Evolutionary conservation across 2,888 invertebrate species (phyloP).

Genomic region (Lochmaea capreae): DNA sequence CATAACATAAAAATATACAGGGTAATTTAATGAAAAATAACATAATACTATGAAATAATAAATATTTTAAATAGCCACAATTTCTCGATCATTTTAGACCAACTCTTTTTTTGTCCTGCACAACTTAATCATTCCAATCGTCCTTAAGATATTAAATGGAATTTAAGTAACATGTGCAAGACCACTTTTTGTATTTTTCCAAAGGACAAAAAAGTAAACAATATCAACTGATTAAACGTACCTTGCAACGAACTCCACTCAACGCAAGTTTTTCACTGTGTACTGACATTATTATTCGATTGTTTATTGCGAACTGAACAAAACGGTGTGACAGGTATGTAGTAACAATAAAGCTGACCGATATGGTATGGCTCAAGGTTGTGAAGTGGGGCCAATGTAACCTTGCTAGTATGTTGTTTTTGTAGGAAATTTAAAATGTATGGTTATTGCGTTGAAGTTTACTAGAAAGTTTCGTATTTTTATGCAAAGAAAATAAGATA

Average conservation of each 20-base stretch:
- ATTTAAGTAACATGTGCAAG: no score
- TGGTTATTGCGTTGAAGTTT: slow-evolving; percentile 8
- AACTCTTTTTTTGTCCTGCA: no score
- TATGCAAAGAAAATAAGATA: neutral
- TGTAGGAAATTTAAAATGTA: slow-evolving; percentile 22
- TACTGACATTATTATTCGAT: slow-evolving; percentile 35
- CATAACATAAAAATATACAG: no score
- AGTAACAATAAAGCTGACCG: slow-evolving; percentile 40
- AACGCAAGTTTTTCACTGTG: slow-evolving; percentile 1
- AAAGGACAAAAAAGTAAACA: neutral
- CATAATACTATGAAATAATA: no score
- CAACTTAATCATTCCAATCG: no score
- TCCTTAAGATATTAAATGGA: neutral
- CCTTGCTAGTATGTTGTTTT: slow-evolving; percentile 32
- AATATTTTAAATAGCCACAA: no score
- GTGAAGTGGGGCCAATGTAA: slow-evolving; percentile 32
- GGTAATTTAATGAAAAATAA: no score
- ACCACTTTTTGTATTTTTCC: neutral
- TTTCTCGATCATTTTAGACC: no score
- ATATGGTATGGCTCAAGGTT: slow-evolving; percentile 43
- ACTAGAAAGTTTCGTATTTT: slow-evolving; percentile 2
- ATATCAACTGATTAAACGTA: neutral
- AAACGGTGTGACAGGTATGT: slow-evolving; percentile 36
- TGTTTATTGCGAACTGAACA: slow-evolving; percentile 33
- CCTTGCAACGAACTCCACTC: slow-evolving; percentile 4